Base-by-base conservation (phyloP, 2,888 invertebrate genomes). In the Sinhomidia bicolor region DNA sequence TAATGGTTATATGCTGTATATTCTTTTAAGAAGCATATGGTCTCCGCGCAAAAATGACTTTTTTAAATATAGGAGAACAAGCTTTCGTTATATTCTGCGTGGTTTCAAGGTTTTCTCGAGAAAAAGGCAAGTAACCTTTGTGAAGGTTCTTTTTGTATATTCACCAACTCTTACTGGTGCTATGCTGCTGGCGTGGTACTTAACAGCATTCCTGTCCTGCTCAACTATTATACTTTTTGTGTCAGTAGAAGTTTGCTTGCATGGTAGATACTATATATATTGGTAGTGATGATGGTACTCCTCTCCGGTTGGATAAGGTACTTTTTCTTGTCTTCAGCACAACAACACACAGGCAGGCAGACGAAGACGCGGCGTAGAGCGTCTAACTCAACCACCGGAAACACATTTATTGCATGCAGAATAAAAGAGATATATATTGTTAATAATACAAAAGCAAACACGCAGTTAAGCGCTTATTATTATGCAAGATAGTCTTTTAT, bases 11-110 rank as follows among this genome's bases (percentile, higher is more conserved):
- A 60, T 14, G 41, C 9, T 41, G n/a, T 71, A 12, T 44, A 23
- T 85, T 85, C 85, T 85, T 17, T 41, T 81, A 80, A 74, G 29
- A 10, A 76, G 74, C 87, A 87, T 87, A 82, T 82, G 87, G 87
- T 47, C 10, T 44, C 57, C 82, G 87, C 76, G 87, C 81, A 60
- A 76, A 32, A 17, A 44, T 12, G 29, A 26, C 23, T 54, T 68
- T 54, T 78, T 78, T 78, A 78, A 12, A 12, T 29, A 32, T 29
- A 7, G 47, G 29, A 51, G 51, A 32, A 54, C 54, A 44, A 14
- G 32, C 17, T 76, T 60, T 57, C 57, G 12, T 41, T 71, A 29
- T 29, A 51, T 29, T 78, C 54, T 78, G 51, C 76, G 54, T 78
- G 51, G 83, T 83, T 44, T 83, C 83, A 83, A 83, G 83, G 83